phyloP scores from a whole-genome alignment of 2,888 invertebrate genomes.

The Cephus spinipes region DNA sequence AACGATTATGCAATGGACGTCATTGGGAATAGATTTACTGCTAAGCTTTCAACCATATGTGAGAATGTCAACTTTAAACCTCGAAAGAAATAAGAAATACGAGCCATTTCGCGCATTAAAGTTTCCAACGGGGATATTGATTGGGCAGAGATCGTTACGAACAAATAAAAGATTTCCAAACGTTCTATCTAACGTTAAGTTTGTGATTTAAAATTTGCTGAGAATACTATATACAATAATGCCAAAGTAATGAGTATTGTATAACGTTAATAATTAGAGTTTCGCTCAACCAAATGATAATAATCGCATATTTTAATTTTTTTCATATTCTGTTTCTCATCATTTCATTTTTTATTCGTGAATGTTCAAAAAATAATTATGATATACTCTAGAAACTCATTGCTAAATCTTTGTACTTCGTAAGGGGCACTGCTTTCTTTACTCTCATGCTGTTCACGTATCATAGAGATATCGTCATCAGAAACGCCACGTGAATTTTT shows the following conservation, averaged over 20 bases:
- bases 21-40: neutral
- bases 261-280: neutral
- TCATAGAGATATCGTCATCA: neutral
- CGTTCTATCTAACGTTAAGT: too few relatives aligned
- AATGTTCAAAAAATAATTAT: neutral
- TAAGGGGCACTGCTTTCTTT: neutral
- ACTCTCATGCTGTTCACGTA: neutral
- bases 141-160: too few relatives aligned
- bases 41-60: too few relatives aligned
- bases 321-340: neutral
- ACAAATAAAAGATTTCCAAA: too few relatives aligned
- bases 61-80: neutral
- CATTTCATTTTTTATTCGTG: neutral
- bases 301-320: neutral
- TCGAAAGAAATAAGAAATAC: neutral
- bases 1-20: neutral
- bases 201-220: too few relatives aligned
- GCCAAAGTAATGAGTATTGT: too few relatives aligned
- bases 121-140: too few relatives aligned
- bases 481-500: neutral
- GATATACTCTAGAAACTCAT: neutral
- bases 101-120: too few relatives aligned
- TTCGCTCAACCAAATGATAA: neutral
- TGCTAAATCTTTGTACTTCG: neutral
- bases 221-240: too few relatives aligned